Evolutionary conservation across 2,888 invertebrate genomes (phyloP), one percentile per base, ranked within the genome.

Genomic region (Drosophila basisetae): DNA sequence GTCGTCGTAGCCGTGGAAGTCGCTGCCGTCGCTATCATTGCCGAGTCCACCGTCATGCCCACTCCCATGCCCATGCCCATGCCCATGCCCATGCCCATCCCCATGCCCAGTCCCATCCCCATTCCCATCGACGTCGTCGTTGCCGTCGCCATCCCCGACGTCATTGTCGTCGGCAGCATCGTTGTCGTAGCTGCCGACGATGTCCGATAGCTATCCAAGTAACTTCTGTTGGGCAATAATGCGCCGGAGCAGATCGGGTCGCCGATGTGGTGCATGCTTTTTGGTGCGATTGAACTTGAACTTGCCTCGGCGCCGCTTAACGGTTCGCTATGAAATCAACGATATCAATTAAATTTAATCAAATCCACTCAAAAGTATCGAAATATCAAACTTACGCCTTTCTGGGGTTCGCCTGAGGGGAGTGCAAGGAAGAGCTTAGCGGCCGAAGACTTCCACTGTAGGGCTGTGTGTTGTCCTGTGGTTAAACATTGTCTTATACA

Each of bases 261-360:
- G 89, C 70, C 93, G 94, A 93, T 96, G 95, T 94, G 96, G 96
- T 94, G 96, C 96, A 94, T 97, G 97, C 94, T 96, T 95, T 94
- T 97, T 97, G 95, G 96, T 96, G 95, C 97, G 95, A 94, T 97
- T 96, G 95, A 97, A 97, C 94, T 96, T 96, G 94, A 96, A 95
- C 94, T 93, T 93, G 78, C 91, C 91, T 92, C 93, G 91, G 66
- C 91, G 93, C 82, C 93, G 93, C 85, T 93, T 93, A 78, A 89
- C 80, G 71, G 80, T 89, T 93, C 93, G 84, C 93, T 93, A 58
- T 37, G 31, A 54, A 62, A 47, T 37, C 22, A 22, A 22, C 2
- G 3, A 25, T 0, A 4, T 2, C 18, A 31, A 16, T 47, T 25
- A 62, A 11, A 30, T 25, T 11, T 25, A 2, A 49, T 49, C 18